Conservation (phyloP, 2,888 invertebrate species). For the Thecocarcelia acutangulata region DNA sequence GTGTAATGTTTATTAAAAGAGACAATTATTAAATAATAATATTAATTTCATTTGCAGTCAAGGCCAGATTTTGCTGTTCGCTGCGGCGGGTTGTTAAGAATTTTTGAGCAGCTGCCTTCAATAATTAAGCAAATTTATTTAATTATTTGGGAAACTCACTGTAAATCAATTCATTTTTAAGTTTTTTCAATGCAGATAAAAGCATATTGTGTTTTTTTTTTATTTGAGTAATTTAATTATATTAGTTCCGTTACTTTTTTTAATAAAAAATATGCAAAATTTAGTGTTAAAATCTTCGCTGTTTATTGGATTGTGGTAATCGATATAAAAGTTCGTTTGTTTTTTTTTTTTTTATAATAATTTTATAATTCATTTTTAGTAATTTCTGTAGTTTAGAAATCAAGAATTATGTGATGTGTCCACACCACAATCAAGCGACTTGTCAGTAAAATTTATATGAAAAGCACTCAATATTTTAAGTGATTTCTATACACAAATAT, state of each 20-base stretch:
- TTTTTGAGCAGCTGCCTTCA: constrained; percentile 31
- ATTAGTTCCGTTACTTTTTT: constrained; percentile 9
- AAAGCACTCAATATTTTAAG: too few species aligned
- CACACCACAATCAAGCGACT: too few species aligned
- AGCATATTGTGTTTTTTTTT: constrained; percentile 33
- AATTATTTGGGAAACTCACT: constrained; percentile 72
- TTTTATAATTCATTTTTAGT: too few species aligned
- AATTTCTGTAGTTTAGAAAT: too few species aligned
- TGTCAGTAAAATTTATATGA: too few species aligned
- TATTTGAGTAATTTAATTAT: not conserved
- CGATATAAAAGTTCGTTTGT: too few species aligned
- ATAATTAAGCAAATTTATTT: constrained; percentile 25
- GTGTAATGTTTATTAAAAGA: not conserved
- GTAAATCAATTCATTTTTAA: constrained; percentile 75
- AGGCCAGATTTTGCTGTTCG: constrained; percentile 23
- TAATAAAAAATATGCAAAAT: not conserved
- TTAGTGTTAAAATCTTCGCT: constrained; percentile 4
- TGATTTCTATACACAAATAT: too few species aligned
- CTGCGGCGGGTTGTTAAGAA: not conserved
- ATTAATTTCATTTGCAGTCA: constrained; percentile 17
- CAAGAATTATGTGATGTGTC: too few species aligned
- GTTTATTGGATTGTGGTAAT: too few species aligned
- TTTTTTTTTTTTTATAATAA: too few species aligned
- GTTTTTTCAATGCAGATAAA: constrained; percentile 70
- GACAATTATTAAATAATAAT: constrained; percentile 13